A percentile compares a stretch with the other conserved stretches of the same genome.
Evolutionary conservation across 2,888 invertebrate species (phyloP).

Genomic region (Apoda limacodes): DNA sequence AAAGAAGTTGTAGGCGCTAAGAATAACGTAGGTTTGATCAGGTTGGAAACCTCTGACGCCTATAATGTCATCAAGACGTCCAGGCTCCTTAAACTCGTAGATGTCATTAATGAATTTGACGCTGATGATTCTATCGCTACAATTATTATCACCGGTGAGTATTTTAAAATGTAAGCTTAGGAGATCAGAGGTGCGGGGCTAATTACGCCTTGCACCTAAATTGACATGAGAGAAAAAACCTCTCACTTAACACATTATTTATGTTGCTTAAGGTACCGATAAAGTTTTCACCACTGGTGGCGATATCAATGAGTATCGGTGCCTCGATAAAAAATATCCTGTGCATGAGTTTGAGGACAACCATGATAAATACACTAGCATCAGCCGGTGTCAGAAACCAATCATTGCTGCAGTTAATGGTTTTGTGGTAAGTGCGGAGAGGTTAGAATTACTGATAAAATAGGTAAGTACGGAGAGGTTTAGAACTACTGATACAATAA

Average conservation of each 20-base stretch:
- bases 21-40: constrained; percentile 92
- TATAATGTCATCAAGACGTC: constrained; percentile 94
- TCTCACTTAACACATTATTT: no score
- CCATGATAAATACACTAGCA: no score
- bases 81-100: constrained; percentile 86
- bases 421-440: constrained; percentile 83
- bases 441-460: no score
- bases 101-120: constrained; percentile 78
- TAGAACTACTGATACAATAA: no score
- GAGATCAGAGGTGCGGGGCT: no score
- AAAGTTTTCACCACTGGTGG: constrained; percentile 89
- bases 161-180: no score
- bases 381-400: constrained; percentile 85
- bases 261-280: constrained; percentile 68
- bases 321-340: no score
- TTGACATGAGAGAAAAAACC: no score
- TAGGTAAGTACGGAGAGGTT: no score
- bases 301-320: constrained; percentile 97
- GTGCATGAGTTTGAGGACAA: constrained; percentile 88
- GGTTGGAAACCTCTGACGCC: constrained; percentile 94
- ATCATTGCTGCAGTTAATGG: constrained; percentile 99
- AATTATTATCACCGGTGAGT: constrained; percentile 90
- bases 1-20: constrained; percentile 85
- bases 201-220: no score
- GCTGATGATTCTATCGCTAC: constrained; percentile 80